Percentiles rank a stretch among this genome's conserved stretches.
Evolutionary conservation across 2,888 invertebrate species (phyloP).

Genomic region (Drosophila hamatofila): DNA sequence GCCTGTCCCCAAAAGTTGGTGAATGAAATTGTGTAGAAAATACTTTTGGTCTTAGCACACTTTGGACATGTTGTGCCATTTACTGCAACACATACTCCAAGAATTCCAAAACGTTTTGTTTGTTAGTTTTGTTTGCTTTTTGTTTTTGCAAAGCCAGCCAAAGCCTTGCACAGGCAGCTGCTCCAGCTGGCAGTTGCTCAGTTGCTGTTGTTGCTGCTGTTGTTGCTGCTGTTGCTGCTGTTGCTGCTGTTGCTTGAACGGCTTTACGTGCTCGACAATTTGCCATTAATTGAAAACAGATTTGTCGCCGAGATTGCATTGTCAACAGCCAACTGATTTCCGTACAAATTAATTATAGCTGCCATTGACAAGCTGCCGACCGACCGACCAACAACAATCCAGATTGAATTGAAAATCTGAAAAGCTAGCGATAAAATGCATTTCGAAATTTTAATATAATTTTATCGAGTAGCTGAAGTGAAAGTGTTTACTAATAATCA

Average conservation of each 20-base stretch:
- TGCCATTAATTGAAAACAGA: constrained; percentile 79
- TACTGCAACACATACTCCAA: constrained; percentile 5
- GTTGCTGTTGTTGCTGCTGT: neutral
- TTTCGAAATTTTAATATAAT: constrained; percentile 43
- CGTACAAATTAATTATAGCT: constrained; percentile 75
- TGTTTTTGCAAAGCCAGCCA: constrained; percentile 30
- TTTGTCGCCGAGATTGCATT: constrained; percentile 75
- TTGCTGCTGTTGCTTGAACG: constrained; percentile 29
- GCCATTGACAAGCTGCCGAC: constrained; percentile 59
- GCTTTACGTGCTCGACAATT: constrained; percentile 71
- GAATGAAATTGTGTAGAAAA: constrained; percentile 42
- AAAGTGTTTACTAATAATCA: constrained; percentile 31
- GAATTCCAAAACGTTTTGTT: neutral
- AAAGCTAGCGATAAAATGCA: constrained; percentile 24
- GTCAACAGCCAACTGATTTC: constrained; percentile 76
- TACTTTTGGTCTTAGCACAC: constrained; percentile 16
- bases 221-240: no score
- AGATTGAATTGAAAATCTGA: constrained; percentile 16
- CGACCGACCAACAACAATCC: constrained; percentile 2
- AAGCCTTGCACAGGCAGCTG: constrained; percentile 13
- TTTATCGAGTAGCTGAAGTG: constrained; percentile 46
- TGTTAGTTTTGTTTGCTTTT: constrained; percentile 14
- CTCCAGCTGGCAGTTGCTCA: constrained; percentile 22
- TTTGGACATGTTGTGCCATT: constrained; percentile 13
- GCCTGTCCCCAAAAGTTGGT: constrained; percentile 14